phyloP scores from a whole-genome alignment of 2,797 vertebrate genomes.

The Tadarida brasiliensis region DNA sequence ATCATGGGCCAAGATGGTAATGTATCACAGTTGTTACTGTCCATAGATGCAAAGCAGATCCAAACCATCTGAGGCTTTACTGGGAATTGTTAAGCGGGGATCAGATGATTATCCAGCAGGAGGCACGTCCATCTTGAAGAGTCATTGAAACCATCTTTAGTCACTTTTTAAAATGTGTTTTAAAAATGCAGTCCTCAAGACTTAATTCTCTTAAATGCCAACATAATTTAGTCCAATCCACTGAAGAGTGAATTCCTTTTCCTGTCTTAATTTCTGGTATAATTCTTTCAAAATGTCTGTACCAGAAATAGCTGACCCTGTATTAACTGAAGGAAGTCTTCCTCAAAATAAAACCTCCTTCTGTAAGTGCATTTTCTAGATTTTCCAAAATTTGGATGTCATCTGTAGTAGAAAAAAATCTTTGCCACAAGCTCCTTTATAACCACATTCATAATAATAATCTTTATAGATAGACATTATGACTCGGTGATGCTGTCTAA shows the following conservation, averaged over 20 bases:
- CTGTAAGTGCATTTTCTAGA: not conserved
- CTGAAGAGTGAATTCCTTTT: not conserved
- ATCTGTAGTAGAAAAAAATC: slow-evolving; percentile 10
- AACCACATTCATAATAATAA: slow-evolving; percentile 11
- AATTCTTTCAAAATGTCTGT: not conserved
- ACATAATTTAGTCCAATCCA: slow-evolving; percentile 5
- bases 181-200: slow-evolving; percentile 16
- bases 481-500: not conserved
- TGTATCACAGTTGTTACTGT: slow-evolving; percentile 42
- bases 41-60: slow-evolving; percentile 69
- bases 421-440: not conserved
- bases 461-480: not conserved
- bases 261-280: not conserved
- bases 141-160: slow-evolving; percentile 64
- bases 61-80: slow-evolving; percentile 68
- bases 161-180: slow-evolving; percentile 32
- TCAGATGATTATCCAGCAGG: slow-evolving; percentile 56
- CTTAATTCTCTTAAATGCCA: slow-evolving; percentile 36
- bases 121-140: slow-evolving; percentile 59
- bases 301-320: not conserved
- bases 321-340: not conserved
- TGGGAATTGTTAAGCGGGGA: slow-evolving; percentile 66
- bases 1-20: slow-evolving; percentile 45
- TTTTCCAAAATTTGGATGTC: not conserved
- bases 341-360: not conserved